A percentile compares a stretch with the other conserved stretches of the same genome.
These are phyloP conservation scores for Galago senegalensis DNA, from an alignment of 2,797 vertebrate species.

Conservation along the genomic window DNA sequence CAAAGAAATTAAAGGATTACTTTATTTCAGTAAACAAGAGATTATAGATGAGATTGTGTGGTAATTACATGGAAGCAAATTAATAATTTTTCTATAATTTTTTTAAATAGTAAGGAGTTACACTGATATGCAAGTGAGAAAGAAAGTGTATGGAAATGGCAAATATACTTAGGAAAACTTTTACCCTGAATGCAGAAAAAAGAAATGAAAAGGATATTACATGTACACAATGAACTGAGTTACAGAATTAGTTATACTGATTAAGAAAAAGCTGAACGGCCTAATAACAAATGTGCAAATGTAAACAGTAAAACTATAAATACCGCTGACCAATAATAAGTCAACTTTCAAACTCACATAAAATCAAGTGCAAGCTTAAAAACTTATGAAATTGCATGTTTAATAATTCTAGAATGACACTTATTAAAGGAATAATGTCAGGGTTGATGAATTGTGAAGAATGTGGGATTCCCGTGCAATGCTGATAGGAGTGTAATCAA, in stretches of 20 bases:
- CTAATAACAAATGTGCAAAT: background rate
- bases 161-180: background rate
- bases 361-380: background rate
- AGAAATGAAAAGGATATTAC: background rate
- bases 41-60: background rate
- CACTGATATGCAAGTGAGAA: background rate
- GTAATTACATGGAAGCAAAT: background rate
- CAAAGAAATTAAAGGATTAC: constrained; percentile 24
- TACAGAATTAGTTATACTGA: background rate
- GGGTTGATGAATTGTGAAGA: background rate
- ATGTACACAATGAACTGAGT: background rate
- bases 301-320: background rate
- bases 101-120: background rate
- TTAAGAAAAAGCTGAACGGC: background rate
- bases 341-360: background rate
- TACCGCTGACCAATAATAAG: background rate
- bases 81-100: background rate
- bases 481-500: background rate
- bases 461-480: background rate
- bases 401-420: background rate
- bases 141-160: background rate
- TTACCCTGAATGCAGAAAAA: background rate
- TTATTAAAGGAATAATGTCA: constrained; percentile 3
- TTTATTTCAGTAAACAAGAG: constrained; percentile 40
- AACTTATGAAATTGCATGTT: background rate